Evolutionary conservation across 2,113 vertebrate genomes (phyloP).

Genomic region (Cyphomyrus discorhynchus): DNA sequence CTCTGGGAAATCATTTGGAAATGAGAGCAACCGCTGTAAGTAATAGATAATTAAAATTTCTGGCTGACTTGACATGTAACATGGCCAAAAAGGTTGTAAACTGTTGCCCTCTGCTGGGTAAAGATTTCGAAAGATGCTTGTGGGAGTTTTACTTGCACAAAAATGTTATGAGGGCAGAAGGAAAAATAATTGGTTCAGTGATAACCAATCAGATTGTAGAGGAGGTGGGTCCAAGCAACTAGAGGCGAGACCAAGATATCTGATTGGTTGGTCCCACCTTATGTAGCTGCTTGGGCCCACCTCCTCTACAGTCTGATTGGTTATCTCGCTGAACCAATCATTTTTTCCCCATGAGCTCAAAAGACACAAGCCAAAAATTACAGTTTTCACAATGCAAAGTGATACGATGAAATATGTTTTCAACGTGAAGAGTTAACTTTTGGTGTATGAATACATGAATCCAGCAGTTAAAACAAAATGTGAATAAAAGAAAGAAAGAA

Average conservation of each 20-base stretch:
- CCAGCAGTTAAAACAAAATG: neutral
- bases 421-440: neutral
- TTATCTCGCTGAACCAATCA: too few relatives aligned
- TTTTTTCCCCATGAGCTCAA: too few relatives aligned
- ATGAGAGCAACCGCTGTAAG: neutral
- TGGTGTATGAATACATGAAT: neutral
- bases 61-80: neutral
- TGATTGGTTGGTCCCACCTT: too few relatives aligned
- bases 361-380: neutral
- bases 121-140: neutral
- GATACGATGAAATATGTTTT: neutral
- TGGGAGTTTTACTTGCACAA: too few relatives aligned
- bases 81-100: neutral
- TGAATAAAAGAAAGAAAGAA: neutral
- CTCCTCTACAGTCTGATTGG: too few relatives aligned
- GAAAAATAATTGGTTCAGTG: too few relatives aligned
- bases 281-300: too few relatives aligned
- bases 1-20: slow-evolving; percentile 2
- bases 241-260: too few relatives aligned
- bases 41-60: neutral
- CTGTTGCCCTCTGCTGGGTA: slow-evolving; percentile 18
- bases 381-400: neutral
- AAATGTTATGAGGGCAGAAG: too few relatives aligned
- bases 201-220: too few relatives aligned
- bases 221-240: too few relatives aligned